phyloP scores from a whole-genome alignment of 2,113 vertebrate species.

The Varanus salvator region DNA sequence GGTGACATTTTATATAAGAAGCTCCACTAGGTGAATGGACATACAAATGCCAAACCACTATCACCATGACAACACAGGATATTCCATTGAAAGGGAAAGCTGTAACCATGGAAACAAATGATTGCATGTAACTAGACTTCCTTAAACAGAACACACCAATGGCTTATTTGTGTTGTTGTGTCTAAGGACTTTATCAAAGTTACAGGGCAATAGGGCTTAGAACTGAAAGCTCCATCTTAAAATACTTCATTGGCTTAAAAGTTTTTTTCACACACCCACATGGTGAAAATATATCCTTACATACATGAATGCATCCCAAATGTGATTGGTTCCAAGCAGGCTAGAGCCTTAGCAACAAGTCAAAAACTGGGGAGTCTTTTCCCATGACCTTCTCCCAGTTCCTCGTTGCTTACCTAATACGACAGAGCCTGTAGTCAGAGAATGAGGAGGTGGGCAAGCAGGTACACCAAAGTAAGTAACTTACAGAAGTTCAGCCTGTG shows the following conservation, averaged over 20 bases:
- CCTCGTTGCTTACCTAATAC: neutral
- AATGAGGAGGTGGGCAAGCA: neutral
- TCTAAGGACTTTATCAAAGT: neutral
- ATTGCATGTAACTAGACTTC: slow-evolving; percentile 64
- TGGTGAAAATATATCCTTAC: neutral
- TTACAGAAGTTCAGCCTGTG: neutral
- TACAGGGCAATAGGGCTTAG: fast-evolving
- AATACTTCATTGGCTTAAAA: neutral
- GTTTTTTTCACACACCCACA: neutral
- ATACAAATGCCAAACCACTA: slow-evolving; percentile 30
- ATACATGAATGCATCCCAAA: neutral
- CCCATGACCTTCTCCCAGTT: neutral
- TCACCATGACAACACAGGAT: slow-evolving; percentile 71
- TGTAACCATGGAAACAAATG: slow-evolving; percentile 76
- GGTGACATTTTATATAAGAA: neutral
- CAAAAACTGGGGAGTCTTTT: neutral
- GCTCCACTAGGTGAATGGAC: neutral
- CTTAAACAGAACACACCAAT: neutral
- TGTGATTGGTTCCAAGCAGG: neutral
- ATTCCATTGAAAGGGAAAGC: slow-evolving; percentile 46
- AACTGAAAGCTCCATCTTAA: neutral
- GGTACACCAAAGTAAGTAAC: too few species aligned
- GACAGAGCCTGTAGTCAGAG: too few species aligned
- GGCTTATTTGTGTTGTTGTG: neutral
- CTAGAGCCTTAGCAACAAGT: neutral